Evolutionary conservation across 37 sponge, comb jelly and placozoan genomes (phyloP).

Genomic region (Haliclona indistincta): DNA sequence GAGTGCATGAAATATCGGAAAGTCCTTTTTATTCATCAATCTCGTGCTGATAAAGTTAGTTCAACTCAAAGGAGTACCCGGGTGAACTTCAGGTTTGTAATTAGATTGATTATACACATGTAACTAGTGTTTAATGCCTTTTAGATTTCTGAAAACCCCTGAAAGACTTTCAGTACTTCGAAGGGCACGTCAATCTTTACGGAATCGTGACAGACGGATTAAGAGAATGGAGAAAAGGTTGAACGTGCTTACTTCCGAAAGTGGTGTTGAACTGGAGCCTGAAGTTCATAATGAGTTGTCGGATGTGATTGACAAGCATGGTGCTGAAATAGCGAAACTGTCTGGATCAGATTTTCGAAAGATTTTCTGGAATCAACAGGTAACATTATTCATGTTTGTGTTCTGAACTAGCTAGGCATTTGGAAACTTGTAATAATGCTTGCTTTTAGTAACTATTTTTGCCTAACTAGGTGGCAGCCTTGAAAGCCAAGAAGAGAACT

Average conservation of each 20-base stretch:
- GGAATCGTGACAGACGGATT: background rate
- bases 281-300: background rate
- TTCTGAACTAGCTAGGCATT: too few species aligned
- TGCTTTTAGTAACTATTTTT: background rate
- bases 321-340: background rate
- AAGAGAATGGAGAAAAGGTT: background rate
- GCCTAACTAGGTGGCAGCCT: background rate
- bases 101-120: background rate
- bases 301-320: background rate
- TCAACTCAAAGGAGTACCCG: background rate
- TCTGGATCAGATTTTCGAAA: background rate
- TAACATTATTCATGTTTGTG: too few species aligned
- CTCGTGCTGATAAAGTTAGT: background rate
- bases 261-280: background rate
- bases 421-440: background rate
- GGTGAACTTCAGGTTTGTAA: background rate
- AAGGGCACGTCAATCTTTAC: background rate
- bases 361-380: slow-evolving; percentile 11
- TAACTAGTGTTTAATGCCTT: too few species aligned
- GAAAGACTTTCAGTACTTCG: background rate
- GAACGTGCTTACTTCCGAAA: background rate
- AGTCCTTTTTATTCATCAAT: background rate
- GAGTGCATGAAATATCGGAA: background rate
- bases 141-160: background rate
- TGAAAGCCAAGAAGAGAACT: background rate